Conservation (phyloP, 2,797 vertebrate species). For the Pseudomugil gertrudae region DNA sequence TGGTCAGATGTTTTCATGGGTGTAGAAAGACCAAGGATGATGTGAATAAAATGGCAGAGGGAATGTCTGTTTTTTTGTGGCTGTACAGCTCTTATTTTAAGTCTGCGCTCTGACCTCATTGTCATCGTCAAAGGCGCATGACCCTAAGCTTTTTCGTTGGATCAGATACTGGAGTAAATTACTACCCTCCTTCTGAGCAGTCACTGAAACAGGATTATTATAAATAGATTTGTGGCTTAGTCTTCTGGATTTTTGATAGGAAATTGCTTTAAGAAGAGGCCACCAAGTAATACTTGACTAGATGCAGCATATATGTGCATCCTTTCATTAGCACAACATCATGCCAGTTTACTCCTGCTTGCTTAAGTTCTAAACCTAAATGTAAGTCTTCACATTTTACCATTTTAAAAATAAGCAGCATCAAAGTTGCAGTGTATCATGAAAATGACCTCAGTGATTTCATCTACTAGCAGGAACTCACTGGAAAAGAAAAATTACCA, state of each 20-base stretch:
- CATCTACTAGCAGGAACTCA: conserved; percentile 18
- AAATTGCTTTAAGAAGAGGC: neutral
- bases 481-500: conserved; percentile 11
- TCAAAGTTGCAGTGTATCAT: conserved; percentile 36
- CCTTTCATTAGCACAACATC: neutral
- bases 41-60: neutral
- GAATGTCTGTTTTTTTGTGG: neutral
- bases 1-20: conserved; percentile 24
- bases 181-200: neutral
- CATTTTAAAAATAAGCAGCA: conserved; percentile 30
- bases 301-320: neutral
- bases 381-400: conserved; percentile 40
- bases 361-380: conserved; percentile 43
- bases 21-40: conserved; percentile 5
- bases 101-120: conserved; percentile 13
- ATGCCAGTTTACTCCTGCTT: conserved; percentile 19
- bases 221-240: neutral
- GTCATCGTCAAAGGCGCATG: neutral
- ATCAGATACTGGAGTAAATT: neutral
- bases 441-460: conserved; percentile 24
- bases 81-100: conserved; percentile 5
- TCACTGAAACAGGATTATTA: conserved; percentile 11
- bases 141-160: conserved; percentile 14
- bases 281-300: conserved; percentile 1
- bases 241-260: neutral